phyloP scores from a whole-genome alignment of 2,797 vertebrate species.

The Carduelis carduelis region DNA sequence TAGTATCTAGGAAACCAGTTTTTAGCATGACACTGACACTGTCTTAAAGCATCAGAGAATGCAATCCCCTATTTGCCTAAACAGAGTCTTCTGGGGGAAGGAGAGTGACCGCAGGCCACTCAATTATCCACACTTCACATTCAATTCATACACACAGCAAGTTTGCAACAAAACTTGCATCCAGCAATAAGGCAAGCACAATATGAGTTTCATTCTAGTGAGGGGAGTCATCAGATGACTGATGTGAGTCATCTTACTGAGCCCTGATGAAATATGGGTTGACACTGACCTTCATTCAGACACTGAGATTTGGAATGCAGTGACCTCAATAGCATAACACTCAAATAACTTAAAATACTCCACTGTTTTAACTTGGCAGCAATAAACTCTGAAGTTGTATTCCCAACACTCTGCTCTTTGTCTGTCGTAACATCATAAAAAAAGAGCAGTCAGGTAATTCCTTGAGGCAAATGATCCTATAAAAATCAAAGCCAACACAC shows the following conservation, averaged over 20 bases:
- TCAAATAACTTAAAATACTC: neutral
- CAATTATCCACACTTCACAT: neutral
- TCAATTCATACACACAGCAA: neutral
- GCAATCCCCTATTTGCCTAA: neutral
- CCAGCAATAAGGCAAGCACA: neutral
- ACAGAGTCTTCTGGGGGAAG: neutral
- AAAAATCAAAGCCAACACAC: neutral
- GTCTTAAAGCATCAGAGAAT: neutral
- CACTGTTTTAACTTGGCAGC: neutral
- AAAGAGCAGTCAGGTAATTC: neutral
- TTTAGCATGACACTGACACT: neutral
- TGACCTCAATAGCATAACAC: neutral
- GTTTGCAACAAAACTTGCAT: neutral
- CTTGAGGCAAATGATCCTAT: neutral
- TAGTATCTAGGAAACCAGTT: neutral
- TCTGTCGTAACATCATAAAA: neutral
- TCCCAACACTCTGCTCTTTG: neutral
- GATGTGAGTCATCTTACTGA: neutral
- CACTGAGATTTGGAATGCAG: neutral
- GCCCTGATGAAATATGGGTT: neutral
- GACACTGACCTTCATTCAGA: conserved; percentile 36
- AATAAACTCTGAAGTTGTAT: neutral
- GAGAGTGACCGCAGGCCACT: neutral
- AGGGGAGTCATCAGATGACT: neutral
- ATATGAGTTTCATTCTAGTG: neutral